Evolutionary conservation across 2,888 invertebrate species (phyloP), one percentile per base, ranked within the genome.

Genomic region (Drosophila quasianomalipes): DNA sequence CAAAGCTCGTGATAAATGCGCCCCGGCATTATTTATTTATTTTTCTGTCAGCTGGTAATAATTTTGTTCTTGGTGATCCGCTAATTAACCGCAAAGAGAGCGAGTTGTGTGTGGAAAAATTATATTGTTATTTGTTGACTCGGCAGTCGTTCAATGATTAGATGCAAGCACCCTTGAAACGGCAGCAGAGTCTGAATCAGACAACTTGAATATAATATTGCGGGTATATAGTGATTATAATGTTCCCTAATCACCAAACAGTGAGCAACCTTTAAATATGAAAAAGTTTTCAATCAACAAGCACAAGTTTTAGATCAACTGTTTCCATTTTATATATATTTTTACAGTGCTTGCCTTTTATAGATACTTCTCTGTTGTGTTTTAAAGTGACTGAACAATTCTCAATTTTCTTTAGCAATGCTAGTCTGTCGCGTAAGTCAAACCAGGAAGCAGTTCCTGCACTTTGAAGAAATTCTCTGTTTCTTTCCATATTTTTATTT

Each of bases 1-100:
- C n/a, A 61, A 47, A 30, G 47, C 51, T 35, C 35, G 60, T 61
- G 61, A 28, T 31, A 47, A 60, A 30, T 12, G 44, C 22, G 49
- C 30, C 41, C 22, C n/a, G 31, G 22, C 35, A 33, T 39, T 58
- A 4, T 19, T 3, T n/a, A 26, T 26, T 1, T n/a, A 16, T 16
- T 41, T 19, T 14, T 31, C 39, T 14, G 14, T 39, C 14, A 19
- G 19, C 19, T 41, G 26, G 5, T 4, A 7, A 30, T 5, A 28
- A 2, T 49, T 31, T 10, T 47, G 33, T 19, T 62, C 37, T 35
- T 3, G 5, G 35, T 14, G 52, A 58, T 54, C n/a, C 10, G 7
- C 12, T 55, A 52, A 57, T 44, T 68, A 35, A 47, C 19, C n/a
- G 14, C 31, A 58, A 4, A 35, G 39, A 28, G 30, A 52, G n/a